phyloP scores from a whole-genome alignment of 2,797 vertebrate genomes.

The Paratrypauchen microcephalus region DNA sequence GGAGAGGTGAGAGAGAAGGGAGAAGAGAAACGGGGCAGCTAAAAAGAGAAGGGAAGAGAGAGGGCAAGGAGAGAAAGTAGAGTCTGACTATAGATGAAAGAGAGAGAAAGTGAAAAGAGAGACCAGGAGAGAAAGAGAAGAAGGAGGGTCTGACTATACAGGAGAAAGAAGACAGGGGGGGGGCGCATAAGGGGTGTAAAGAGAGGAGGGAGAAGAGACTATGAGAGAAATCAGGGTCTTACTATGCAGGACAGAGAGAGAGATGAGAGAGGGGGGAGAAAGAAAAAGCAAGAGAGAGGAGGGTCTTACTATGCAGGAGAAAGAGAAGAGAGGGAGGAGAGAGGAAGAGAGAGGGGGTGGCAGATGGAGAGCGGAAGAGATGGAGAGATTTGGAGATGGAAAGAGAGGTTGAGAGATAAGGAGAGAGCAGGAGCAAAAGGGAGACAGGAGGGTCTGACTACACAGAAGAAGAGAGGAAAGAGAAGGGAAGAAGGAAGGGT shows the following conservation, averaged over 20 bases:
- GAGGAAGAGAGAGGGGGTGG: no score
- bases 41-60: no score
- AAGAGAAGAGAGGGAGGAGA: no score
- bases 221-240: constrained; percentile 8
- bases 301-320: background rate
- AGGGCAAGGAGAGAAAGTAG: background rate
- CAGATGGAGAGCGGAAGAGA: no score
- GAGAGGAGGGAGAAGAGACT: constrained; percentile 30
- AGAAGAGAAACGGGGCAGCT: no score
- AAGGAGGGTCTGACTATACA: no score
- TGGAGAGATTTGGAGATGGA: no score
- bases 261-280: background rate
- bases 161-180: no score
- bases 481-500: constrained; percentile 18
- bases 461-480: no score
- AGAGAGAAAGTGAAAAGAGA: background rate
- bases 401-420: background rate
- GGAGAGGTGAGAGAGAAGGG: no score
- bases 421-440: background rate
- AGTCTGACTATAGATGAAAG: background rate
- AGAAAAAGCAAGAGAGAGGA: constrained; percentile 28
- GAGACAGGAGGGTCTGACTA: background rate
- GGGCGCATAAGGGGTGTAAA: no score
- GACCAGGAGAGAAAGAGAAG: background rate
- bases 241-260: background rate